Conservation (phyloP, 1,140 invertebrate genomes). For the Drosophila kikkawai region DNA sequence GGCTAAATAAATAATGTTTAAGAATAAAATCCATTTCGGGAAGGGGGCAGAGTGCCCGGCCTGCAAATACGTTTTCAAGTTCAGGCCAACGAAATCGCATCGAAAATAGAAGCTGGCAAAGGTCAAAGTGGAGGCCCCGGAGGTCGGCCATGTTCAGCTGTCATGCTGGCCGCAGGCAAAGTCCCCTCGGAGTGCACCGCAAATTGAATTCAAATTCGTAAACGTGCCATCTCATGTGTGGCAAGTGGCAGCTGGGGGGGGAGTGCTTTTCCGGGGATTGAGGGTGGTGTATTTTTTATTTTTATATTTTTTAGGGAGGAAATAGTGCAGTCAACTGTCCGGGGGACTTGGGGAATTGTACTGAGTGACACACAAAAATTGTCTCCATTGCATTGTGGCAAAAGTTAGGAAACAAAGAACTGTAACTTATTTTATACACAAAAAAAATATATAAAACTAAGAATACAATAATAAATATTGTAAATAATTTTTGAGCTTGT, state of each 20-base stretch:
- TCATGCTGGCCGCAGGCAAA: slow-evolving; percentile 21
- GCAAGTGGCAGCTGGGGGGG: slow-evolving; percentile 30
- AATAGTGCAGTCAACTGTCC: slow-evolving; percentile 28
- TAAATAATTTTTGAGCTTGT: neutral
- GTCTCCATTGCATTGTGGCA: slow-evolving; percentile 49
- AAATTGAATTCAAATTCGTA: slow-evolving; percentile 79
- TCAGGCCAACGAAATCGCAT: slow-evolving; percentile 52
- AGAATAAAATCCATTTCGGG: slow-evolving; percentile 26
- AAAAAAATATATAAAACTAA: neutral
- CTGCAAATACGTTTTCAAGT: slow-evolving; percentile 68
- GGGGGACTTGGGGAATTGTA: slow-evolving; percentile 34
- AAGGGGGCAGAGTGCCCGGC: neutral
- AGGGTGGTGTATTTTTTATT: neutral
- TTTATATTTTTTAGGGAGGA: neutral
- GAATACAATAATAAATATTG: too few relatives aligned
- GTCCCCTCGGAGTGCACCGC: slow-evolving; percentile 52
- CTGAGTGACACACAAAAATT: slow-evolving; percentile 30
- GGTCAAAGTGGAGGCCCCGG: slow-evolving; percentile 44
- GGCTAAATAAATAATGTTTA: slow-evolving; percentile 40
- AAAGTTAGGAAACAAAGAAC: slow-evolving; percentile 23
- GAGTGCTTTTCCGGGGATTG: neutral
- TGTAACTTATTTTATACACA: neutral
- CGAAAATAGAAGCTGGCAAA: slow-evolving; percentile 47
- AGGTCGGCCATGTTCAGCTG: slow-evolving; percentile 24
- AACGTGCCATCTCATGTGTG: slow-evolving; percentile 66